A percentile compares a stretch with the other conserved stretches of the same genome.
These are phyloP conservation scores for Margarornis squamiger DNA, from an alignment of 2,797 vertebrate species.

Conservation along the genomic window DNA sequence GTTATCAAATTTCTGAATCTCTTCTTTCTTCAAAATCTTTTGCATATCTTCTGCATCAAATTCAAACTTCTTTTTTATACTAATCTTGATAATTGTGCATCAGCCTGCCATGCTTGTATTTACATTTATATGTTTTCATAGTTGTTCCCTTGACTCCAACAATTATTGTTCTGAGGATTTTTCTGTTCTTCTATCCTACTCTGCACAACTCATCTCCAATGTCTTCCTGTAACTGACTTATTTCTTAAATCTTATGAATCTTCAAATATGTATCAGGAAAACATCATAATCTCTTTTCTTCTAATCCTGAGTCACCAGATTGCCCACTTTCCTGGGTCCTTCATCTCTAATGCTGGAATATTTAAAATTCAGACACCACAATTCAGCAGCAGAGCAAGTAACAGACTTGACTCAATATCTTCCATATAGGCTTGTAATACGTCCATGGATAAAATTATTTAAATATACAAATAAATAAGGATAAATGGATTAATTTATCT, in stretches of 20 bases:
- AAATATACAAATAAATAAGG: not conserved
- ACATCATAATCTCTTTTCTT: not conserved
- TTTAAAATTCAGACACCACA: not conserved
- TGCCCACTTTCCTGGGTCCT: not conserved
- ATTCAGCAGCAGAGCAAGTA: not conserved
- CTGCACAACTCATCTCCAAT: not conserved
- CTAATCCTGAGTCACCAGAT: not conserved
- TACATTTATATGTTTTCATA: not conserved
- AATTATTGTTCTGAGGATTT: not conserved
- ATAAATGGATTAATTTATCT: not conserved
- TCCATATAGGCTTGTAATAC: not conserved
- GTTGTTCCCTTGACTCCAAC: not conserved
- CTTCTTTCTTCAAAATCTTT: not conserved
- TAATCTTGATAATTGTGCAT: not conserved
- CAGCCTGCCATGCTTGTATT: not conserved
- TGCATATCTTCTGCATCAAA: not conserved
- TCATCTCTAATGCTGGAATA: not conserved
- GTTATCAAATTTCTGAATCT: not conserved
- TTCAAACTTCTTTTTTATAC: not conserved
- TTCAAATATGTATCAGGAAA: not conserved
- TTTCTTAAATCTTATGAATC: not conserved
- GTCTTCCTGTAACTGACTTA: not conserved
- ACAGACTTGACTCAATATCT: not conserved
- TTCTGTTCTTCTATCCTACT: not conserved
- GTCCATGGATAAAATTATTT: not conserved